Evolutionary conservation across 2,113 vertebrate genomes (phyloP).

Genomic region (Capra hircus): DNA sequence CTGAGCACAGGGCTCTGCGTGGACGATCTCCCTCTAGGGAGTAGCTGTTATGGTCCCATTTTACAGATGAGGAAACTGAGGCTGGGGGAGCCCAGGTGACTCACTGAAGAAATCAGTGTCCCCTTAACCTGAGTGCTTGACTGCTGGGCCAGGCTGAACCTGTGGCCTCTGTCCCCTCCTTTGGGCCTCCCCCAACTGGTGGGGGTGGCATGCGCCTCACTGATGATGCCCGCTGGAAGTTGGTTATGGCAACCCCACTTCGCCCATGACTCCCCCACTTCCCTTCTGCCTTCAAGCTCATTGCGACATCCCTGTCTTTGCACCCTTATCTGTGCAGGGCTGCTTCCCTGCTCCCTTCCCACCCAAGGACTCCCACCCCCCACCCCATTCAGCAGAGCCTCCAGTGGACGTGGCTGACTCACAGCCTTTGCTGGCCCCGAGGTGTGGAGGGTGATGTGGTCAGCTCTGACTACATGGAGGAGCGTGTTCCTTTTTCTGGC

Average conservation of each 20-base stretch:
- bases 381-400: not conserved
- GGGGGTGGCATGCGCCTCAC: not conserved
- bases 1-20: not conserved
- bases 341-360: not conserved
- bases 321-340: fast-evolving
- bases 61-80: not conserved
- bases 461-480: not conserved
- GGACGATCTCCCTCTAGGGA: not conserved
- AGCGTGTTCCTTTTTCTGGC: not conserved
- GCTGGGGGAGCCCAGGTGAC: not conserved
- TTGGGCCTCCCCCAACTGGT: not conserved
- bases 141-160: not conserved
- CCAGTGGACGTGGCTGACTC: not conserved
- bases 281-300: not conserved
- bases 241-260: fast-evolving
- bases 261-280: too few species aligned
- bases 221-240: fast-evolving
- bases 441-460: fast-evolving
- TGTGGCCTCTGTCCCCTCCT: not conserved
- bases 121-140: not conserved
- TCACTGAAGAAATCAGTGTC: not conserved
- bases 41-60: not conserved
- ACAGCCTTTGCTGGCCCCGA: not conserved
- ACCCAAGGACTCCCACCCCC: fast-evolving
- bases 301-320: not conserved